A percentile compares a stretch with the other conserved stretches of the same genome.
Conservation (phyloP, 2,113 vertebrate genomes). For the Piaya cayana region DNA sequence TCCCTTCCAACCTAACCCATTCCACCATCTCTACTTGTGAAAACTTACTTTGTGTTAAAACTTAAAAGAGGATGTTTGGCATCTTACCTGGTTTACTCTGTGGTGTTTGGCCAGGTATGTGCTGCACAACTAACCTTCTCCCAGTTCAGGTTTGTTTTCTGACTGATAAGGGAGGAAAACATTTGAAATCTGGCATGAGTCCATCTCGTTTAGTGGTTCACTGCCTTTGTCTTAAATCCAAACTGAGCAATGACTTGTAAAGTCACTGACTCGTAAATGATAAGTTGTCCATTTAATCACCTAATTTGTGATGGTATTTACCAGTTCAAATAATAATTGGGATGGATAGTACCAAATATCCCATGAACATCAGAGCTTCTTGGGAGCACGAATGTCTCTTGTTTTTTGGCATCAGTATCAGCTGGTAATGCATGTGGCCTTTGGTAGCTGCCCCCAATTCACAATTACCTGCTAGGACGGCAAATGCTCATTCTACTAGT, state of each 20-base stretch:
- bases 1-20: no score
- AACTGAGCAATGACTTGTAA: neutral
- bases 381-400: fast-evolving
- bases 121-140: neutral
- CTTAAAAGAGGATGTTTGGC: fast-evolving
- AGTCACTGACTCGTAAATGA: neutral
- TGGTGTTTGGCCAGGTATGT: neutral
- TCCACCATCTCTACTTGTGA: fast-evolving
- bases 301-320: neutral
- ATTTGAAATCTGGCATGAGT: neutral
- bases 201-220: fast-evolving
- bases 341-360: neutral
- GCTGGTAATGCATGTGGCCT: neutral
- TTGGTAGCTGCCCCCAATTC: neutral
- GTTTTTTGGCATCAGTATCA: neutral
- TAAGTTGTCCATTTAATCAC: neutral
- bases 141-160: neutral
- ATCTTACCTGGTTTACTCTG: neutral
- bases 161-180: neutral
- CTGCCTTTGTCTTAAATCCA: neutral
- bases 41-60: neutral
- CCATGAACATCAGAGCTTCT: neutral
- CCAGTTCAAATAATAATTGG: fast-evolving
- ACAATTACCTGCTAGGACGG: neutral
- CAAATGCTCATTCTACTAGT: neutral